Evolutionary conservation across 2,888 invertebrate species (phyloP).

Genomic region (Scrobipalpa costella): DNA sequence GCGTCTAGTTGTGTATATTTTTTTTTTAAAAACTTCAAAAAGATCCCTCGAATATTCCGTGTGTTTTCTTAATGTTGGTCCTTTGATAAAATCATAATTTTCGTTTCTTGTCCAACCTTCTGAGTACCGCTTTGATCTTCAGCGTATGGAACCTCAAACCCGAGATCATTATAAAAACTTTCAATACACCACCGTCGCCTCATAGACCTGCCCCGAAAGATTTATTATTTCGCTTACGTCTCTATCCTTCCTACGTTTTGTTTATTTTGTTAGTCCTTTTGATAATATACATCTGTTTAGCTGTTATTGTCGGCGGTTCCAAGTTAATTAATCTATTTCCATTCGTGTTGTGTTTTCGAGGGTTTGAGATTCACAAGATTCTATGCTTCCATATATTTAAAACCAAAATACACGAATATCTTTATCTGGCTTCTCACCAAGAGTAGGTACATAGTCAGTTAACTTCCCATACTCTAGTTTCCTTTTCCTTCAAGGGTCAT

Average conservation of each 20-base stretch:
- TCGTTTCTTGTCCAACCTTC: neutral
- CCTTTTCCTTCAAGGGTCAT: conserved; percentile 38
- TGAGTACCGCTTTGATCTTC: conserved; percentile 22
- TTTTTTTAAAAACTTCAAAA: conserved; percentile 5
- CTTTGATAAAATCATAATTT: conserved; percentile 11
- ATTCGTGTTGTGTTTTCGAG: conserved; percentile 24
- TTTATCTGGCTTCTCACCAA: too few species aligned
- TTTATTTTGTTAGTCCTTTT: conserved; percentile 59
- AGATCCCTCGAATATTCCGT: neutral
- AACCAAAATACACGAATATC: too few species aligned
- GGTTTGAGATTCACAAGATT: neutral
- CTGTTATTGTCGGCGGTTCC: conserved; percentile 42
- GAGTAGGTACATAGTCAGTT: too few species aligned
- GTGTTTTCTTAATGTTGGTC: neutral
- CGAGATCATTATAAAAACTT: conserved; percentile 24
- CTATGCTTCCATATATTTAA: neutral
- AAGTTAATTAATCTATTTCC: conserved; percentile 44
- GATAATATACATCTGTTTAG: conserved; percentile 63
- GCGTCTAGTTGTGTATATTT: neutral
- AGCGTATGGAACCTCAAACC: conserved; percentile 14
- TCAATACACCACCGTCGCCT: conserved; percentile 30
- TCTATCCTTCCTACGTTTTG: conserved; percentile 48
- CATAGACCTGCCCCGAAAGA: conserved; percentile 42
- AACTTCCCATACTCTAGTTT: neutral
- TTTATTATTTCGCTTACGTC: conserved; percentile 51